Percentiles rank a stretch among this genome's conserved stretches.
phyloP scores from a whole-genome alignment of 2,113 vertebrate species.

The Corynorhinus townsendii region DNA sequence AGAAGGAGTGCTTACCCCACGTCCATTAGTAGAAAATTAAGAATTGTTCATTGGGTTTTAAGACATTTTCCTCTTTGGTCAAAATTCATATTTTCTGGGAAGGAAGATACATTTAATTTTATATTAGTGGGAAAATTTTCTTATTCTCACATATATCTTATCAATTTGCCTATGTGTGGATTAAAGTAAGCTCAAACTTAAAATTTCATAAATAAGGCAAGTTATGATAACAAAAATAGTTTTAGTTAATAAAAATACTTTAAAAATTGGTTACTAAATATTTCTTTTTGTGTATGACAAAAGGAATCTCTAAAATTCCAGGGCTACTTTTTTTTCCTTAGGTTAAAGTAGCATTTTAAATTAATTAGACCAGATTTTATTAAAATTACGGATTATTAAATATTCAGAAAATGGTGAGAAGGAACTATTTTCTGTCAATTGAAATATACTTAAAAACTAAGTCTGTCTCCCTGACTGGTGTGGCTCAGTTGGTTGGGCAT shows the following conservation, averaged over 20 bases:
- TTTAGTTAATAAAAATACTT: not conserved
- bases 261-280: not conserved
- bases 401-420: not conserved
- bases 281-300: not conserved
- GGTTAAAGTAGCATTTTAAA: not conserved
- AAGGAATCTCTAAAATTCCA: not conserved
- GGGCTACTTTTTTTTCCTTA: not conserved
- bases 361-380: not conserved
- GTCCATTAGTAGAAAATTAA: not conserved
- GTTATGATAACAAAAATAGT: not conserved
- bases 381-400: not conserved
- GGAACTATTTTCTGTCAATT: not conserved
- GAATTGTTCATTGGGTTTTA: not conserved
- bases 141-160: conserved; percentile 2
- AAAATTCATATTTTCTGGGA: not conserved
- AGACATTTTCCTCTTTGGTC: not conserved
- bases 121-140: not conserved
- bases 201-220: not conserved
- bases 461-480: not conserved
- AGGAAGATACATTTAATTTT: conserved; percentile 10
- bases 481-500: no score
- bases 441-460: conserved; percentile 5
- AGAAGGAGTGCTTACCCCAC: not conserved
- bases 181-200: not conserved
- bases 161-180: not conserved